phyloP scores from a whole-genome alignment of 1,140 invertebrate species.

The Drosophila ambigua region DNA sequence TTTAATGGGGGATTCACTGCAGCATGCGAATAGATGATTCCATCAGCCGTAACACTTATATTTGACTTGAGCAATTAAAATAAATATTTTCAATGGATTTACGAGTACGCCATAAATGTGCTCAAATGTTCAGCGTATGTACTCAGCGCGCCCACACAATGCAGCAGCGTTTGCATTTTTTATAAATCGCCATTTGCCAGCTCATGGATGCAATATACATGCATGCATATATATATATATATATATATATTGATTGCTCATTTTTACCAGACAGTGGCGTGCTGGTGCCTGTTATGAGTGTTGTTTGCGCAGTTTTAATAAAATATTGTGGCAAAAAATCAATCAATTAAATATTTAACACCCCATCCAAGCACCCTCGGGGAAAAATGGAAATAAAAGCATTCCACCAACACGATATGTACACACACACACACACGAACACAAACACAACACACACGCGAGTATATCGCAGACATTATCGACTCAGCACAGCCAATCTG shows the following conservation, averaged over 20 bases:
- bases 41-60: background rate
- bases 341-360: conserved; percentile 71
- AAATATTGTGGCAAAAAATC: conserved; percentile 65
- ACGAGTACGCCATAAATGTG: conserved; percentile 26
- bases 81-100: conserved; percentile 60
- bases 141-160: too few relatives aligned
- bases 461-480: background rate
- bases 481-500: background rate
- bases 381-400: background rate
- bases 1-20: conserved; percentile 8
- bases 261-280: conserved; percentile 19
- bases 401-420: too few relatives aligned
- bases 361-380: conserved; percentile 1
- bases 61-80: conserved; percentile 52
- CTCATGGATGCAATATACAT: background rate
- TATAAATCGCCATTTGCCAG: conserved; percentile 27
- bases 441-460: background rate
- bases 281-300: conserved; percentile 6
- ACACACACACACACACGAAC: too few relatives aligned
- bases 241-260: conserved; percentile 34
- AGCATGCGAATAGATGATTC: too few relatives aligned
- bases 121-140: too few relatives aligned
- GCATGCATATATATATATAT: background rate
- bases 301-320: conserved; percentile 65
- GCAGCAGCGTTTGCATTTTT: conserved; percentile 21